Percentiles rank a stretch among this genome's conserved stretches.
Evolutionary conservation across 1,140 invertebrate species (phyloP).

Genomic region (Drosophila grimshawi): DNA sequence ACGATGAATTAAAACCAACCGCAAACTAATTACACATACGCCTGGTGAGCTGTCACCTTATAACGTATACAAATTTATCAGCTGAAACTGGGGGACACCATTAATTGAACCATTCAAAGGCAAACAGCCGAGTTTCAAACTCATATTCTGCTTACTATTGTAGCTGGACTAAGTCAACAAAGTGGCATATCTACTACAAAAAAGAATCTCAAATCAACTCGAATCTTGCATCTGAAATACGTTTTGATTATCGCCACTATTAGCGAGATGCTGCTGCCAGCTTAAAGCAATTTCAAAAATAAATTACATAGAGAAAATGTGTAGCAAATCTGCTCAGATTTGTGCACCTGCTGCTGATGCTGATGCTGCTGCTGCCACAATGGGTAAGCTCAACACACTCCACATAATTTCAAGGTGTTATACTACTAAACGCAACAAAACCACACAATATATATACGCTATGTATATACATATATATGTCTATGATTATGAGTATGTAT

Average conservation of each 20-base stretch:
- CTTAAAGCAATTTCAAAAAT: background rate
- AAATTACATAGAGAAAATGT: slow-evolving; percentile 3
- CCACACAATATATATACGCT: background rate
- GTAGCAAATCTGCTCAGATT: background rate
- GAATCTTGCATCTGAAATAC: background rate
- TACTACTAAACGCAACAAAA: no score
- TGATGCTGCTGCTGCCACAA: background rate
- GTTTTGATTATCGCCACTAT: background rate
- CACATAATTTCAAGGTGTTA: no score
- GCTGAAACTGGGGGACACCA: no score
- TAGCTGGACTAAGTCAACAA: no score
- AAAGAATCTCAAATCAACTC: no score
- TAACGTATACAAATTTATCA: background rate
- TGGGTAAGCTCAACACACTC: no score
- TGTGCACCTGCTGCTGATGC: slow-evolving; percentile 16
- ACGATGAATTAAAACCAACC: background rate
- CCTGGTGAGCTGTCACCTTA: background rate
- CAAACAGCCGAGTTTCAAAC: no score
- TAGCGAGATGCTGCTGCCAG: no score
- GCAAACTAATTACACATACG: background rate
- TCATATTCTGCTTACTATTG: no score
- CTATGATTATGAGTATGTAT: background rate
- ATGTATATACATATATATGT: slow-evolving; percentile 1
- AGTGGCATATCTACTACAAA: no score
- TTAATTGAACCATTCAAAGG: no score